Conservation (phyloP, 37 sponge, comb jelly and placozoan genomes). For the Cladorhizidae sp. region DNA sequence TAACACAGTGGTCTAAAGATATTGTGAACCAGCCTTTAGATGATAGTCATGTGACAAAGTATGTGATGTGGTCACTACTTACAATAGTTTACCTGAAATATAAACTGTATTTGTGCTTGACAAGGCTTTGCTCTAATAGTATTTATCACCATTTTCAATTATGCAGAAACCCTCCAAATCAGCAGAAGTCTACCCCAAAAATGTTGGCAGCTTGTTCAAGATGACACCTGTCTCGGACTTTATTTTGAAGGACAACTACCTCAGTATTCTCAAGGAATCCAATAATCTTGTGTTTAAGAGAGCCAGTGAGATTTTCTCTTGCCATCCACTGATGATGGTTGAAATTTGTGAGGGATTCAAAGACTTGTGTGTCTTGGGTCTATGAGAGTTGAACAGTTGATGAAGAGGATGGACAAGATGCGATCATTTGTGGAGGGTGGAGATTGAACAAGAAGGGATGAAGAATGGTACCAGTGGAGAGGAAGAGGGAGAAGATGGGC, state of each 20-base stretch:
- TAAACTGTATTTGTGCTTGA: too few relatives aligned
- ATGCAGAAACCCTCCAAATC: conserved; percentile 39
- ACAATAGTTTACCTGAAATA: too few relatives aligned
- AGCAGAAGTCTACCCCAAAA: conserved; percentile 77
- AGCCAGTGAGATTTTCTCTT: conserved; percentile 52
- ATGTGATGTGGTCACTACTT: too few relatives aligned
- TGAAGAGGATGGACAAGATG: conserved; percentile 84
- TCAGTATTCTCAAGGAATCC: conserved; percentile 49
- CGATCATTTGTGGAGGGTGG: conserved; percentile 80
- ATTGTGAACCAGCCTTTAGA: too few relatives aligned
- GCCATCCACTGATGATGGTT: conserved; percentile 82
- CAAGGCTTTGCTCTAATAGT: too few relatives aligned
- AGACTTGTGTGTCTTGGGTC: conserved; percentile 86
- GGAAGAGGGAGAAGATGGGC: conserved; percentile 10
- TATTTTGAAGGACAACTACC: conserved; percentile 46
- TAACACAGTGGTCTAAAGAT: too few relatives aligned
- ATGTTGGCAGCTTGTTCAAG: conserved; percentile 49
- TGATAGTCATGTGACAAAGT: too few relatives aligned
- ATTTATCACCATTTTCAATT: too few relatives aligned
- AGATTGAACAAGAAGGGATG: conserved; percentile 27
- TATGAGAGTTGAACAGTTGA: conserved; percentile 76
- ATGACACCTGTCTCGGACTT: conserved; percentile 61
- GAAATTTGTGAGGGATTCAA: conserved; percentile 69
- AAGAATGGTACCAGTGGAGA: conserved; percentile 3
- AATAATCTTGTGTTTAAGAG: conserved; percentile 65